Evolutionary conservation across 2,888 invertebrate genomes (phyloP).

Genomic region (Ischnura elegans): DNA sequence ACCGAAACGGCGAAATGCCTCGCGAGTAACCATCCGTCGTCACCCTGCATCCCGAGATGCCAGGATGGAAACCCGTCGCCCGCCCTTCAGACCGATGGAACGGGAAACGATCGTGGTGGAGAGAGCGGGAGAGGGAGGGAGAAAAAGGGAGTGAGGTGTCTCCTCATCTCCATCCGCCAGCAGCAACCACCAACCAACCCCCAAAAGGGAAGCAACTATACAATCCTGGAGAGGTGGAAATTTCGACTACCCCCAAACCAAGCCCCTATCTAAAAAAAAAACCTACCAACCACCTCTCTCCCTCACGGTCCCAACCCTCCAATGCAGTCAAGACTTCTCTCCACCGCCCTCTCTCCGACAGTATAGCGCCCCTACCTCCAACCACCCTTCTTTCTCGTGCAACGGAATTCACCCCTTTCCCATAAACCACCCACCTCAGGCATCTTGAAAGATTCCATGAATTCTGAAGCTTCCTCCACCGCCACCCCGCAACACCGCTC

Average conservation of each 20-base stretch:
- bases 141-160: not conserved
- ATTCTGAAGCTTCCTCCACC: slow-evolving; percentile 30
- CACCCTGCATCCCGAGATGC: not conserved
- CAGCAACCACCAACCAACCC: not conserved
- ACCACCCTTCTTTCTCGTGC: not conserved
- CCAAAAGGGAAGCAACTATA: not conserved
- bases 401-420: not conserved
- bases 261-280: not conserved
- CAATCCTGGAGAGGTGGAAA: not conserved
- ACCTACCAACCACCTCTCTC: not conserved
- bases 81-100: not conserved
- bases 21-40: not conserved
- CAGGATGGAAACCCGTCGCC: not conserved
- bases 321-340: not conserved
- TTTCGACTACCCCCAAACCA: not conserved
- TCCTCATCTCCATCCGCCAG: not conserved
- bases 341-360: not conserved
- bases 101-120: not conserved
- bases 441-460: slow-evolving; percentile 42
- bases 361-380: not conserved
- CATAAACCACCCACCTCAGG: slow-evolving; percentile 43
- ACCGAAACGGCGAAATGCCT: not conserved
- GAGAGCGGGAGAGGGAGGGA: not conserved
- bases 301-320: not conserved
- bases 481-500: not conserved